These are phyloP conservation scores for Turritopsis rubra DNA, from an alignment of 30 jellyfish, hydroid and myxozoan genomes.

Conservation along the genomic window DNA sequence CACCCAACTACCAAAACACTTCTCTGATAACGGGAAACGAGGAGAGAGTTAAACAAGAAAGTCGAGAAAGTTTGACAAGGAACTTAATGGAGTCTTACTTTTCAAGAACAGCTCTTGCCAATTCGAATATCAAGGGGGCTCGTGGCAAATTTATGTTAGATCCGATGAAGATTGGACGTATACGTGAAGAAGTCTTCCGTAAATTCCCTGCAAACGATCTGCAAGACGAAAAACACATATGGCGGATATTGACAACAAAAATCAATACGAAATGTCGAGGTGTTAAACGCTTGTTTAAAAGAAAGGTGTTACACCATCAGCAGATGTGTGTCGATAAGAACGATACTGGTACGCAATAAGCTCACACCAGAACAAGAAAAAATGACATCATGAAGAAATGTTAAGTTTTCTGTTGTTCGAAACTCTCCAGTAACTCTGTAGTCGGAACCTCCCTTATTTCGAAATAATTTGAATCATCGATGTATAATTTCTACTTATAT, in stretches of 20 bases:
- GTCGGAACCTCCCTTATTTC: too few species aligned
- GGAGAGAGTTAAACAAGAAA: background rate
- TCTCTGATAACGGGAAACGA: background rate
- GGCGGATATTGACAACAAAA: conserved; percentile 18
- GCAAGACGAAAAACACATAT: conserved; percentile 5
- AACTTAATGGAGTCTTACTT: background rate
- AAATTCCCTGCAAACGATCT: background rate
- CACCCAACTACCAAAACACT: background rate
- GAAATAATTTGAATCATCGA: too few species aligned
- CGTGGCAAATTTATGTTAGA: conserved; percentile 27
- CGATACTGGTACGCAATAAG: background rate
- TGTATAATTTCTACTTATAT: too few species aligned
- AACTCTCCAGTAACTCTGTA: background rate
- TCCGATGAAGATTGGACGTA: conserved; percentile 4
- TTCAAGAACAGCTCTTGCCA: background rate
- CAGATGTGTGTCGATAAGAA: background rate
- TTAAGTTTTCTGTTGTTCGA: background rate
- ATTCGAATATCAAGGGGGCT: conserved; percentile 11
- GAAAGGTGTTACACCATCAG: background rate
- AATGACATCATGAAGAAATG: too few species aligned
- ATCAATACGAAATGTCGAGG: conserved; percentile 28
- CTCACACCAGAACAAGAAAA: too few species aligned
- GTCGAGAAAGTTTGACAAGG: conserved; percentile 15
- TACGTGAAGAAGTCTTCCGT: conserved; percentile 4
- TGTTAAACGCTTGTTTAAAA: conserved; percentile 5